Conservation (phyloP, 2,888 invertebrate species). For the Polyommatus iphigenia region DNA sequence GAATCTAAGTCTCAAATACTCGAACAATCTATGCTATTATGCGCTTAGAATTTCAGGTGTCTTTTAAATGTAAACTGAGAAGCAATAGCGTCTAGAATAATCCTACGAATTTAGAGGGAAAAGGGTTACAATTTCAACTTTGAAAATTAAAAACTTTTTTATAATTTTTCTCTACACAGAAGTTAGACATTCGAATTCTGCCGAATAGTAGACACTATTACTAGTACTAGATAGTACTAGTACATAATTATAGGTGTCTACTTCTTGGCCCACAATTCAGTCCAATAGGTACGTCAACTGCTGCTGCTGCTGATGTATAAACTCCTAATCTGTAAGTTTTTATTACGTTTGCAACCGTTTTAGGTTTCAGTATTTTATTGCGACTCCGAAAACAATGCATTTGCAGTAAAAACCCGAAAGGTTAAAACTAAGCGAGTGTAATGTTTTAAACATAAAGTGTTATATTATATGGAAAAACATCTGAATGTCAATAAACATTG, state of each 20-base stretch:
- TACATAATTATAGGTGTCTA: too few species aligned
- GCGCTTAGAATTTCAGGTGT: not conserved
- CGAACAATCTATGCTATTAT: not conserved
- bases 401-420: not conserved
- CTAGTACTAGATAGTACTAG: too few species aligned
- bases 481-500: not conserved
- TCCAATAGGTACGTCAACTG: too few species aligned
- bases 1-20: not conserved
- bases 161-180: too few species aligned
- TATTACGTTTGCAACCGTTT: not conserved
- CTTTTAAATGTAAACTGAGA: not conserved
- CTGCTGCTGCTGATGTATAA: not conserved
- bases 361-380: conserved; percentile 6
- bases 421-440: conserved; percentile 19
- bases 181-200: too few species aligned
- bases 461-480: conserved; percentile 1
- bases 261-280: not conserved
- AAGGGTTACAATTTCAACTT: too few species aligned
- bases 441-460: too few species aligned
- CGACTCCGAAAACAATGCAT: not conserved
- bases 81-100: too few species aligned
- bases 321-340: not conserved
- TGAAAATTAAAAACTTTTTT: too few species aligned
- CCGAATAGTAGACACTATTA: too few species aligned
- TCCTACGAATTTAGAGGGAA: too few species aligned